A percentile compares a stretch with the other conserved stretches of the same genome.
Evolutionary conservation across 2,888 invertebrate species (phyloP).

Genomic region (Rhagophthalmus giganteus): DNA sequence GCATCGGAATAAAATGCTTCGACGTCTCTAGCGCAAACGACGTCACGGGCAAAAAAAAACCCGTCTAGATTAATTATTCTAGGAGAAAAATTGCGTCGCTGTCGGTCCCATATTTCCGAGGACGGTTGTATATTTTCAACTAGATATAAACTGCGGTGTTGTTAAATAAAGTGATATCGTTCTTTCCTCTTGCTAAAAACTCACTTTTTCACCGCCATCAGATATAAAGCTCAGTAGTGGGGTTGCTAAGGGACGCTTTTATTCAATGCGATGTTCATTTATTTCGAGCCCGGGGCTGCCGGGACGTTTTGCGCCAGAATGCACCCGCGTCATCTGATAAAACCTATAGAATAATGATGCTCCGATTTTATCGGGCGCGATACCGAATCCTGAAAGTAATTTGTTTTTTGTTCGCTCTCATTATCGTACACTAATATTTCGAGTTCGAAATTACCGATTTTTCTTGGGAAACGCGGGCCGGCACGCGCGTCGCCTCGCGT

Average conservation of each 20-base stretch:
- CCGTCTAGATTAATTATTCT: too few relatives aligned
- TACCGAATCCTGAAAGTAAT: constrained; percentile 45
- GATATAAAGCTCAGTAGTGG: constrained; percentile 39
- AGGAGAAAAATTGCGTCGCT: too few relatives aligned
- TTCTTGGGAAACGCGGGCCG: constrained; percentile 1
- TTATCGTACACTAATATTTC: constrained; percentile 33
- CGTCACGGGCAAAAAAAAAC: too few relatives aligned
- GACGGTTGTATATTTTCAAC: constrained; percentile 26
- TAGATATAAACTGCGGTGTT: constrained; percentile 28
- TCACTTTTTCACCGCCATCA: constrained; percentile 39
- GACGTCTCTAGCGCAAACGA: too few relatives aligned
- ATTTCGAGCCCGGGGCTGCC: constrained; percentile 39
- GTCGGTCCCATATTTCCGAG: constrained; percentile 4
- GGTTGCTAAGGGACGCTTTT: constrained; percentile 47
- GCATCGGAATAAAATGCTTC: too few relatives aligned
- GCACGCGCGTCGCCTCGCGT: too few relatives aligned
- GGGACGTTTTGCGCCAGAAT: constrained; percentile 38
- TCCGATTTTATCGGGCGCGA: constrained; percentile 41
- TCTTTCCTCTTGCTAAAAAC: constrained; percentile 30
- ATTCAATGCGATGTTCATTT: constrained; percentile 48
- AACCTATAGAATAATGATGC: constrained; percentile 40
- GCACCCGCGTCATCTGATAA: constrained; percentile 41
- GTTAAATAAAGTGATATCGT: constrained; percentile 33
- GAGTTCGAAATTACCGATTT: constrained; percentile 12
- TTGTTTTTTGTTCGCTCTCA: constrained; percentile 35